Percentiles rank a stretch among this genome's conserved stretches.
Conservation (phyloP, 2,113 vertebrate species). For the Eira barbara region DNA sequence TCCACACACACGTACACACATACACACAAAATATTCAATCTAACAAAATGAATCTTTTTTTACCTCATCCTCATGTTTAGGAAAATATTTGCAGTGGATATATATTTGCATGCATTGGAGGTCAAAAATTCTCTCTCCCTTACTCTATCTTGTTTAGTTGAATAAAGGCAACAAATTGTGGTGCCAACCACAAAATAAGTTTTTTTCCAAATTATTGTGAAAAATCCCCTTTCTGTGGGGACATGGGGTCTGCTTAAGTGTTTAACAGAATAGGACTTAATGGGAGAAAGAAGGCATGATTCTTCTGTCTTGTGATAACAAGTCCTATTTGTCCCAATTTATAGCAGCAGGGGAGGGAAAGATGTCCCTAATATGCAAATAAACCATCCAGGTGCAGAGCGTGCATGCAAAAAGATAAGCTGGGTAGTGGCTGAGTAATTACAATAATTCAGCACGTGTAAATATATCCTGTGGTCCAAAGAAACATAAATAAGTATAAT, state of each 20-base stretch:
- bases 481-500: conserved; percentile 19
- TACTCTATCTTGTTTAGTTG: not conserved
- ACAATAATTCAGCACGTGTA: conserved; percentile 16
- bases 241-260: not conserved
- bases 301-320: not conserved
- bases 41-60: not conserved
- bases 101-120: accelerated
- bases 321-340: conserved; percentile 23
- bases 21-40: not conserved
- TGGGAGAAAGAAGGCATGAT: not conserved
- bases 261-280: conserved; percentile 1
- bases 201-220: not conserved
- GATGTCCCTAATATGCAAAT: conserved; percentile 32
- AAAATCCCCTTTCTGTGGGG: not conserved
- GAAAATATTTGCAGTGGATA: not conserved
- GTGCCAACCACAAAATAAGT: not conserved
- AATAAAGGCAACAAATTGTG: not conserved
- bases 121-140: not conserved
- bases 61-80: not conserved
- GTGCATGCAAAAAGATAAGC: conserved; percentile 25
- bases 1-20: not conserved
- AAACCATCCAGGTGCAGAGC: not conserved
- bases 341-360: not conserved
- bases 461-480: not conserved
- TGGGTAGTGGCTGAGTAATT: conserved; percentile 33